A percentile compares a stretch with the other conserved stretches of the same genome.
phyloP scores from a whole-genome alignment of 2,888 invertebrate species.

The Ligdia adustata region DNA sequence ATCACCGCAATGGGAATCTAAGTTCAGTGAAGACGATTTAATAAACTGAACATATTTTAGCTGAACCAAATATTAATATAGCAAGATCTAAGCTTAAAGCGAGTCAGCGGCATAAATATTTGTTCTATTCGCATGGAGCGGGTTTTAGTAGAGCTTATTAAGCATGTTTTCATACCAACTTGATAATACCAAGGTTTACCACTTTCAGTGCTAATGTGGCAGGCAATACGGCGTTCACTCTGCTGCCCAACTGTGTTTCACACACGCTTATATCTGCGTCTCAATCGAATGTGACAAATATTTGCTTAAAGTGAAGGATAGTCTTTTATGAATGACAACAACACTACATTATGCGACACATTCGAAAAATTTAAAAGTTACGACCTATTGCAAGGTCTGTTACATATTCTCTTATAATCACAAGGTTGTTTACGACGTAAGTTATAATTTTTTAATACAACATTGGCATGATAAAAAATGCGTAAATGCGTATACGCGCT shows the following conservation, averaged over 20 bases:
- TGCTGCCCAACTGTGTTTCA: slow-evolving; percentile 39
- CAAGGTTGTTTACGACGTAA: slow-evolving; percentile 15
- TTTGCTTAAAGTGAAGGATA: slow-evolving; percentile 31
- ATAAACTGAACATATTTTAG: slow-evolving; percentile 13
- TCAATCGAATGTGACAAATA: slow-evolving; percentile 32
- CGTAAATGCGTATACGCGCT: too few species aligned
- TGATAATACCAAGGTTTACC: slow-evolving; percentile 77
- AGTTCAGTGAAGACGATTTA: slow-evolving; percentile 10
- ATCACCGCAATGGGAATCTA: not conserved
- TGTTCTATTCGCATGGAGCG: slow-evolving; percentile 52
- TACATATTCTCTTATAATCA: slow-evolving; percentile 25
- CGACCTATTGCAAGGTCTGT: slow-evolving; percentile 23
- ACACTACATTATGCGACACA: slow-evolving; percentile 21
- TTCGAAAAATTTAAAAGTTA: slow-evolving; percentile 20
- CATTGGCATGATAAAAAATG: slow-evolving; percentile 8
- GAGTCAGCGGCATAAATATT: slow-evolving; percentile 54
- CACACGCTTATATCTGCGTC: slow-evolving; percentile 44
- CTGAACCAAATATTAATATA: slow-evolving; percentile 31
- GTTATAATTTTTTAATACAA: slow-evolving; percentile 7
- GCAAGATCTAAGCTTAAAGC: slow-evolving; percentile 35
- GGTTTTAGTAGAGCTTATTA: slow-evolving; percentile 58
- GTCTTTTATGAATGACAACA: slow-evolving; percentile 16
- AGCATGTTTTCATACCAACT: slow-evolving; percentile 58
- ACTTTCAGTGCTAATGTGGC: slow-evolving; percentile 68
- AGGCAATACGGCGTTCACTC: slow-evolving; percentile 43